phyloP scores from a whole-genome alignment of 2,113 vertebrate genomes.

The Actenoides lindsayi region DNA sequence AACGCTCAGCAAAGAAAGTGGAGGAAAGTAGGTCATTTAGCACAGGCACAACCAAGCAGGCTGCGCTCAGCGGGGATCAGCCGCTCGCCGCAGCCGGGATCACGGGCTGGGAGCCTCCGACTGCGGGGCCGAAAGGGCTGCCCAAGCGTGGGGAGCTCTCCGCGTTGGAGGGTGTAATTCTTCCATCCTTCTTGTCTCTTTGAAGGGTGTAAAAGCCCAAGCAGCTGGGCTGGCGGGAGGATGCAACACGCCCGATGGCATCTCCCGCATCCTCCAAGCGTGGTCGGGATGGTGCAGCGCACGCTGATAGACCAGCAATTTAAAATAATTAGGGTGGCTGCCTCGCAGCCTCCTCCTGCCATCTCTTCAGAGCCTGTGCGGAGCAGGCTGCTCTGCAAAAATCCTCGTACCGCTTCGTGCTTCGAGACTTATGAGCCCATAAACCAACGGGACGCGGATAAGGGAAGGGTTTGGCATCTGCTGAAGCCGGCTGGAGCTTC shows the following conservation, averaged over 20 bases:
- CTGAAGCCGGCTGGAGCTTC: neutral
- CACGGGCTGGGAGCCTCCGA: fast-evolving
- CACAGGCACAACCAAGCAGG: neutral
- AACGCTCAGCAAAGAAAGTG: neutral
- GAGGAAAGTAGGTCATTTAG: conserved; percentile 43
- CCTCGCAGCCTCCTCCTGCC: neutral
- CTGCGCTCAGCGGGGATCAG: neutral
- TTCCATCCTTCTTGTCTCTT: neutral
- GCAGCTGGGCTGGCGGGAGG: neutral
- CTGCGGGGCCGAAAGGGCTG: neutral
- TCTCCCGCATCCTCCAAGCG: neutral
- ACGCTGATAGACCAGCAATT: neutral
- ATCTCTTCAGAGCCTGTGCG: neutral
- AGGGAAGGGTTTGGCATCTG: neutral
- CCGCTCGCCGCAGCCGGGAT: neutral
- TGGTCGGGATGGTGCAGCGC: neutral
- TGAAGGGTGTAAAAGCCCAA: neutral
- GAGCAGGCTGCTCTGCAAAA: neutral
- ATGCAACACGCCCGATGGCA: neutral
- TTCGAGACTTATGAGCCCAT: neutral
- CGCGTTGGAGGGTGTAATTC: fast-evolving
- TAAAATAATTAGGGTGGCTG: neutral
- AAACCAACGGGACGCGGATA: neutral
- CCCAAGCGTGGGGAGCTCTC: neutral
- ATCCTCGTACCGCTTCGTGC: fast-evolving